Conservation (phyloP, 2,888 invertebrate genomes). For the Graphium colonna region DNA sequence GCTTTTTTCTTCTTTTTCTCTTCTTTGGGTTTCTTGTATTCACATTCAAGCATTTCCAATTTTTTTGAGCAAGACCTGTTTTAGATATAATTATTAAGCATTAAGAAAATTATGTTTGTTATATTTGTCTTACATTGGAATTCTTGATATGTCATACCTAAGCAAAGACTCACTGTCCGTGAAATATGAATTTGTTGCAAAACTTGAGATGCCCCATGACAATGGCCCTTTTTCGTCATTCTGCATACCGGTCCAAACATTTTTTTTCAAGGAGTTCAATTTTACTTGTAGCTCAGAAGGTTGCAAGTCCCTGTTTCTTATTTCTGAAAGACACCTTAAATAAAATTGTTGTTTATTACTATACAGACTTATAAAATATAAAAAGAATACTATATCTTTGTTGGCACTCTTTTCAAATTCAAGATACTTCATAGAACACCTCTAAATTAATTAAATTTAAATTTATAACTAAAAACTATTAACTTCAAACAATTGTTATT, state of each 20-base stretch:
- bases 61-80: slow-evolving; percentile 84
- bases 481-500: no score
- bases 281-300: slow-evolving; percentile 84
- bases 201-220: slow-evolving; percentile 84
- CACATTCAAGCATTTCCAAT: slow-evolving; percentile 72
- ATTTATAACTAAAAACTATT: no score
- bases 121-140: neutral
- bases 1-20: slow-evolving; percentile 73
- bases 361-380: neutral
- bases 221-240: slow-evolving; percentile 78
- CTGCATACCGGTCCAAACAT: slow-evolving; percentile 86
- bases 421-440: no score
- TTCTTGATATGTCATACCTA: slow-evolving; percentile 49
- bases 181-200: slow-evolving; percentile 76
- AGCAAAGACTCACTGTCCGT: slow-evolving; percentile 81
- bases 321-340: slow-evolving; percentile 60
- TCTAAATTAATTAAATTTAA: no score
- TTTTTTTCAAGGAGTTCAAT: slow-evolving; percentile 83
- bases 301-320: slow-evolving; percentile 64
- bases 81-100: slow-evolving; percentile 7
- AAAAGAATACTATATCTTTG: neutral
- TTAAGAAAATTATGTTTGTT: neutral
- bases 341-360: slow-evolving; percentile 8
- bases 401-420: no score
- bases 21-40: slow-evolving; percentile 58